phyloP scores from a whole-genome alignment of 2,797 vertebrate species.

The Semotilus atromaculatus region DNA sequence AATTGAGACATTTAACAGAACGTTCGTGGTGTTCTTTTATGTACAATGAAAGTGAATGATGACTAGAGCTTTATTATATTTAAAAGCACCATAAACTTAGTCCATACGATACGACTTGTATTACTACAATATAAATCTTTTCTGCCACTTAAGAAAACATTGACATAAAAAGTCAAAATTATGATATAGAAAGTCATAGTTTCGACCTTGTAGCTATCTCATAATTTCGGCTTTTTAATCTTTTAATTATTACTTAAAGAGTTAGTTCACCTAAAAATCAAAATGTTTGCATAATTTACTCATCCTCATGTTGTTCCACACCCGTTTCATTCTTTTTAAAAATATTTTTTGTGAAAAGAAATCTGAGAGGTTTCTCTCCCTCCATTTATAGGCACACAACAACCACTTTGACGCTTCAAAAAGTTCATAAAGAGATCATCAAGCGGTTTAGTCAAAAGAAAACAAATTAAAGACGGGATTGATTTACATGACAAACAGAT shows the following conservation, averaged over 20 bases:
- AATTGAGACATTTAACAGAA: not conserved
- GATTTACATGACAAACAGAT: not conserved
- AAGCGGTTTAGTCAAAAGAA: not conserved
- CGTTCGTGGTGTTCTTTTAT: not conserved
- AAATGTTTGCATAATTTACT: not conserved
- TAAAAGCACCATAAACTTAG: not conserved
- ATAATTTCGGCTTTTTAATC: not conserved
- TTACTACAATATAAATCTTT: not conserved
- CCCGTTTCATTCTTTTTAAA: accelerated
- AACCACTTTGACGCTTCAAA: not conserved
- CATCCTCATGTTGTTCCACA: not conserved
- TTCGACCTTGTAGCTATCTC: not conserved
- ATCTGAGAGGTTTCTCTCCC: not conserved
- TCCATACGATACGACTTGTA: not conserved
- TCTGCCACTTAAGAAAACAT: not conserved
- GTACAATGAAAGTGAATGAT: no score
- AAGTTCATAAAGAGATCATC: not conserved
- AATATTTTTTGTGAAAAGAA: not conserved
- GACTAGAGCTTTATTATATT: not conserved
- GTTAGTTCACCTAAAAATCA: not conserved
- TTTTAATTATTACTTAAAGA: not conserved
- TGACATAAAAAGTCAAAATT: not conserved
- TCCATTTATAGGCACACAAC: not conserved
- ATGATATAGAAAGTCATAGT: not conserved
- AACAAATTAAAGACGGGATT: no score